Base-by-base conservation (phyloP, 1,140 invertebrate species). In the Dreissena polymorpha region DNA sequence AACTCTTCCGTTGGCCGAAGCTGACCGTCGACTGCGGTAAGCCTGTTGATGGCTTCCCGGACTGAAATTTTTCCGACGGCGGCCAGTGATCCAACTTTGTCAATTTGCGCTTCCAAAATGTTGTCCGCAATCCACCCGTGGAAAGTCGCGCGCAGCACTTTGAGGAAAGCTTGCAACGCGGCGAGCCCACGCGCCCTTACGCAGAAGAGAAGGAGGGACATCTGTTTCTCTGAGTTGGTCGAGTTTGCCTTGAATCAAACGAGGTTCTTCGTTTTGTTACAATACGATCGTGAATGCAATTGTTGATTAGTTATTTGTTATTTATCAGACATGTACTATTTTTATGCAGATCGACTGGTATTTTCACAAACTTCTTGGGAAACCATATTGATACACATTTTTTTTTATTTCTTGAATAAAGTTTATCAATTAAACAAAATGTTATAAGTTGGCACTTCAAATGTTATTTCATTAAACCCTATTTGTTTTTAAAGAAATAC, bases 101-200 rank as follows among this genome's bases (percentile, higher is more conserved):
- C 51, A 21, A 80, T 72, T 16, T n/a, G 60, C 6, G 68, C 25
- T 13, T 80, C 78, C 3, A 80, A 29, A 80, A 80, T 71, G n/a
- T 71, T 69, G 57, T 80, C 68, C 50, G 78, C 78, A n/a, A 80
- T 18, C 78, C 78, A 80, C 8, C 78, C 78, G 27, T 80, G 78
- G 50, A 80, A 80, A 2, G 68, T 72, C 49, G 50, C 39, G 10
- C 78, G 51, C n/a, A 80, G 60, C 49, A 80, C 78, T n/a, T 80
- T 50, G 0, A 72, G 55, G 57, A 80, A 80, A 0, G 65, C 65
- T 10, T 70, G 64, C n/a, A 79, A 79, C 3, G 76, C 50, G 21
- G 76, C 50, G 21, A 79, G 51, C n/a, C 76, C 76, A 23, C 76
- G 65, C 21, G 76, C 70, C 13, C 55, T 50, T 14, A 79, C 12